phyloP scores from a whole-genome alignment of 2,113 vertebrate species.

The Haplotaxodon microlepis region DNA sequence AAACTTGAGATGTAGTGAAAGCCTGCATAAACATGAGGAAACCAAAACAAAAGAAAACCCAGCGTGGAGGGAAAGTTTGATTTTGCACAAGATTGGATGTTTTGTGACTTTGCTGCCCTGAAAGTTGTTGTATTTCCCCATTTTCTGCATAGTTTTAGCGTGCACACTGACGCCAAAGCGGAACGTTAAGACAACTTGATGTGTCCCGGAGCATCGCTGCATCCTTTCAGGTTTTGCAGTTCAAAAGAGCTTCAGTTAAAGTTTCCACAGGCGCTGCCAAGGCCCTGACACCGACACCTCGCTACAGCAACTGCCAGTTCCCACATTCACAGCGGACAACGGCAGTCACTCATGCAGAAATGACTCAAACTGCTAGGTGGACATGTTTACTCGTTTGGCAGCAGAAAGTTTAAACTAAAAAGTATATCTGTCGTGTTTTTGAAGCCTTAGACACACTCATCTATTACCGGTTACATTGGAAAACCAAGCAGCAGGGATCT shows the following conservation, averaged over 20 bases:
- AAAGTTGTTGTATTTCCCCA: background rate
- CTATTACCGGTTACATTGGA: background rate
- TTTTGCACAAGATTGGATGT: background rate
- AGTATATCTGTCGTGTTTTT: background rate
- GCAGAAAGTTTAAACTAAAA: background rate
- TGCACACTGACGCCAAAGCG: background rate
- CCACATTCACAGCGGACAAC: slow-evolving; percentile 29
- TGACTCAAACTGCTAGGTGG: background rate
- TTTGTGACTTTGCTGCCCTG: background rate
- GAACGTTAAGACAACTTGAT: background rate
- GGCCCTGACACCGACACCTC: slow-evolving; percentile 48
- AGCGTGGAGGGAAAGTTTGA: background rate
- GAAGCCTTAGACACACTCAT: background rate
- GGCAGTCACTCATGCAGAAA: background rate
- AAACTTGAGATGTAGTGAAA: background rate
- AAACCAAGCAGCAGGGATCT: background rate
- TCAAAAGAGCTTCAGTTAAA: slow-evolving; percentile 38
- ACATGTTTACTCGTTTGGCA: background rate
- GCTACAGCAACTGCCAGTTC: slow-evolving; percentile 38
- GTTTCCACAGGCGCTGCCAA: slow-evolving; percentile 54
- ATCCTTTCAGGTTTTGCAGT: background rate
- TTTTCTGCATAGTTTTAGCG: background rate
- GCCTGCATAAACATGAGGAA: background rate
- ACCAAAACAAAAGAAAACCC: background rate
- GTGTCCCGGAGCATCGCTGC: background rate